phyloP scores from a whole-genome alignment of 1,140 invertebrate species.

The Aphis craccivora region DNA sequence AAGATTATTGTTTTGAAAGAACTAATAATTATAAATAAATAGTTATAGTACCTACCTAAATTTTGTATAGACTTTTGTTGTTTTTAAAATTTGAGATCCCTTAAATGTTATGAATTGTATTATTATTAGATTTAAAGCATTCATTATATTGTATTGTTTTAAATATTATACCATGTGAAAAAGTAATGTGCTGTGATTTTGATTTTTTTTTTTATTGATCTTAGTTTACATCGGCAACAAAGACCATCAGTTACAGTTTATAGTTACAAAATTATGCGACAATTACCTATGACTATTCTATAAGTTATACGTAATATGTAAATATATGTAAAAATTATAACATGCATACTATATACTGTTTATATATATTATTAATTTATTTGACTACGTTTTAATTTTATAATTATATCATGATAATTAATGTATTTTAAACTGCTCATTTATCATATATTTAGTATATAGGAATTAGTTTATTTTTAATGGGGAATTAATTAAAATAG shows the following conservation, averaged over 20 bases:
- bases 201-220: too few relatives aligned
- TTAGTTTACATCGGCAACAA: too few relatives aligned
- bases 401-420: too few relatives aligned
- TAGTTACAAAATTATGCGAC: neutral
- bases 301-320: neutral
- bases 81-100: neutral
- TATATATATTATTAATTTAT: too few relatives aligned
- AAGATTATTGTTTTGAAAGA: neutral
- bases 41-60: neutral
- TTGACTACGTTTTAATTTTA: too few relatives aligned
- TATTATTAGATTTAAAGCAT: neutral
- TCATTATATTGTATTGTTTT: neutral
- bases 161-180: neutral
- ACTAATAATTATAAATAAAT: neutral
- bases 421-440: too few relatives aligned
- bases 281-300: neutral
- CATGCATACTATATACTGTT: too few relatives aligned
- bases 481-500: neutral
- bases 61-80: neutral
- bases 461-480: too few relatives aligned
- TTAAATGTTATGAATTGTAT: neutral
- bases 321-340: neutral
- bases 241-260: too few relatives aligned
- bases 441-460: too few relatives aligned
- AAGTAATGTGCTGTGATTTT: neutral